Conservation (phyloP, 2,113 vertebrate species). For the Ptyas mucosa region DNA sequence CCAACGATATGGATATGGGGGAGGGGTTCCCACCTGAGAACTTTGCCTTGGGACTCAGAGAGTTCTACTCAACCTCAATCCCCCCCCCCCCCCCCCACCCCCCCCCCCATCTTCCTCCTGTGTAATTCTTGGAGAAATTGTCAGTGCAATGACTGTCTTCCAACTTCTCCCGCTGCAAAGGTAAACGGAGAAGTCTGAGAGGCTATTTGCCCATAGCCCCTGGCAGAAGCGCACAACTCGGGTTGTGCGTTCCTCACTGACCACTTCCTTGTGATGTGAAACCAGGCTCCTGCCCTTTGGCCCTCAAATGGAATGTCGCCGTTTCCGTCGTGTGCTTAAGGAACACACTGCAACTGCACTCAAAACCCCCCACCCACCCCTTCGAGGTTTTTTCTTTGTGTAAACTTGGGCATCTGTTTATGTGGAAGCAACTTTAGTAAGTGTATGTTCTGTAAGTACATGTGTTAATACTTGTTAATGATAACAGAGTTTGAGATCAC, state of each 20-base stretch:
- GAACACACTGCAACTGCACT: conserved; percentile 65
- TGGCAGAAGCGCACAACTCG: no score
- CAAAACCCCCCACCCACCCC: conserved; percentile 26
- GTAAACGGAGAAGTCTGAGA: not conserved
- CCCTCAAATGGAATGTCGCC: conserved; percentile 62
- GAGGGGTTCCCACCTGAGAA: not conserved
- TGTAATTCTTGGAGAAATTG: not conserved
- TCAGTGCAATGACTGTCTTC: not conserved
- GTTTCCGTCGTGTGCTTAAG: conserved; percentile 67
- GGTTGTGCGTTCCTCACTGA: not conserved
- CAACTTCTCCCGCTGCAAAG: not conserved
- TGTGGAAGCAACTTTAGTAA: conserved; percentile 83
- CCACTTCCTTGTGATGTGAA: not conserved
- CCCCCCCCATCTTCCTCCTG: not conserved
- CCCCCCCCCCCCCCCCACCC: not conserved
- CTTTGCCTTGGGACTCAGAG: not conserved
- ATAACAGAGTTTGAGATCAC: conserved; percentile 83
- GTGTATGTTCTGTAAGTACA: conserved; percentile 85
- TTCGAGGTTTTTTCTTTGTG: conserved; percentile 67
- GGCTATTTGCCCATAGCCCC: not conserved
- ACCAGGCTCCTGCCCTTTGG: conserved; percentile 26
- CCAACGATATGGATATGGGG: not conserved
- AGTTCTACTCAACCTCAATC: not conserved
- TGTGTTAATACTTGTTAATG: conserved; percentile 79
- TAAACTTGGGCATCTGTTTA: conserved; percentile 76